Percentiles rank a stretch among this genome's conserved stretches.
Evolutionary conservation across 2,888 invertebrate genomes (phyloP).

Genomic region (Phorcus lineatus): DNA sequence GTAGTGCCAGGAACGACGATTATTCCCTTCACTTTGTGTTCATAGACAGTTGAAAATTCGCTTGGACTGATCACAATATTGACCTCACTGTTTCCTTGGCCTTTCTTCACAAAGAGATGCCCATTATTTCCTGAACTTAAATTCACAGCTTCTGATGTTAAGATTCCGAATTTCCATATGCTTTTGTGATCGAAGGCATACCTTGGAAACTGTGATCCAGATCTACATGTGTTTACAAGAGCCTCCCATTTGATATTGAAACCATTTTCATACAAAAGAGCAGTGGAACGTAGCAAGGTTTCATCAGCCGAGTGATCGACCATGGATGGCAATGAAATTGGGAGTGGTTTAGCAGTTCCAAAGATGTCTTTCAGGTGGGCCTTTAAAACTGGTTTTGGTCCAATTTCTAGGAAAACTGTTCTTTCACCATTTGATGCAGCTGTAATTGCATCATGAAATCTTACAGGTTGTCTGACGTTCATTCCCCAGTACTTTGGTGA

Average conservation of each 20-base stretch:
- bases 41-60: constrained; percentile 42
- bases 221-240: too few relatives aligned
- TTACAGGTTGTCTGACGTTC: constrained; percentile 56
- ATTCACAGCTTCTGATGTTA: too few relatives aligned
- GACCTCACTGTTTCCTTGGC: background rate
- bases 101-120: too few relatives aligned
- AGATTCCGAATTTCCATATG: constrained; percentile 25
- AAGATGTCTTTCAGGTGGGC: too few relatives aligned
- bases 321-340: background rate
- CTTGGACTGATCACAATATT: constrained; percentile 19
- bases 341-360: constrained; percentile 28
- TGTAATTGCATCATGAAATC: constrained; percentile 48
- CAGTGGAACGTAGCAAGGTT: background rate
- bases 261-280: background rate
- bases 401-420: too few relatives aligned
- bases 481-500: too few relatives aligned
- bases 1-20: constrained; percentile 52
- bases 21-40: too few relatives aligned
- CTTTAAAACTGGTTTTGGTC: too few relatives aligned
- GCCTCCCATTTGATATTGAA: background rate
- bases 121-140: too few relatives aligned
- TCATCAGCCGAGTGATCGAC: too few relatives aligned
- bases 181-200: constrained; percentile 52
- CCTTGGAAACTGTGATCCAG: too few relatives aligned
- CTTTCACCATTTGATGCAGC: constrained; percentile 29